These are phyloP conservation scores for Ceratitis capitata DNA, from an alignment of 1,140 invertebrate genomes.

Conservation along the genomic window DNA sequence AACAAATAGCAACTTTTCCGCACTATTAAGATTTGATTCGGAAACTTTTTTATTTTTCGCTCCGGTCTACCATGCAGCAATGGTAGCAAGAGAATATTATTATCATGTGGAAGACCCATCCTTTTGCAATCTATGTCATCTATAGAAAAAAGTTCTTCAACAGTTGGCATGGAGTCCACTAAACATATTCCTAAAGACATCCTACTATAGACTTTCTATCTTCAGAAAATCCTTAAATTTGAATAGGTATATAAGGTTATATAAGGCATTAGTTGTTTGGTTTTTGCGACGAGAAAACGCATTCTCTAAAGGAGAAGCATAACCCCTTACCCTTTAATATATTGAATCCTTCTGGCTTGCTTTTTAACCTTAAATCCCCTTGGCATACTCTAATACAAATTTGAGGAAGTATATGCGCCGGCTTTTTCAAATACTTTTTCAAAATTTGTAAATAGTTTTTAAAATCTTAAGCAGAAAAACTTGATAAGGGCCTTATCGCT, in stretches of 20 bases:
- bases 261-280: neutral
- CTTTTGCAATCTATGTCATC: neutral
- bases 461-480: slow-evolving; percentile 33
- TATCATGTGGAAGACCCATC: neutral
- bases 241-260: neutral
- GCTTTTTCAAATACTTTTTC: slow-evolving; percentile 40
- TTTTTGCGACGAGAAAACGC: neutral
- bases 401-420: slow-evolving; percentile 33
- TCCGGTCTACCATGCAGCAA: neutral
- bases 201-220: neutral
- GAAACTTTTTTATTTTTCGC: no score
- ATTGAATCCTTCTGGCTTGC: neutral
- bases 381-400: slow-evolving; percentile 11
- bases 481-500: neutral
- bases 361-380: neutral
- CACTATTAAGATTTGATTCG: no score
- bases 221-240: neutral
- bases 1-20: no score
- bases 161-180: neutral
- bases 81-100: neutral
- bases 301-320: neutral
- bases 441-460: slow-evolving; percentile 42
- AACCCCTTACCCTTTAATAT: neutral
- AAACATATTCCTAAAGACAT: neutral
- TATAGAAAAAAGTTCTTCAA: neutral